Evolutionary conservation across 2,888 invertebrate species (phyloP).

Genomic region (Chloromyia formosa): DNA sequence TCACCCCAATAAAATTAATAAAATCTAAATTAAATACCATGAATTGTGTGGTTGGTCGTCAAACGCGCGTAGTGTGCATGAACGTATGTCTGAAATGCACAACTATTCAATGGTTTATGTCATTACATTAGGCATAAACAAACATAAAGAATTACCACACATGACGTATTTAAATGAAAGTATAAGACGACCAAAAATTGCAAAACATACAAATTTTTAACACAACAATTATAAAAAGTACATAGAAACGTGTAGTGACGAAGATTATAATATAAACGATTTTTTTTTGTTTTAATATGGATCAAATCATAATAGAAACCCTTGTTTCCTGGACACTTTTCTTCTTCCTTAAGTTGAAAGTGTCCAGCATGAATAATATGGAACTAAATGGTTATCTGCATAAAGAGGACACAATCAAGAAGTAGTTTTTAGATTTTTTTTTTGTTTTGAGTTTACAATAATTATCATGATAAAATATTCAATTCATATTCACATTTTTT

Average conservation of each 20-base stretch:
- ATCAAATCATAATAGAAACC: not conserved
- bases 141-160: too few relatives aligned
- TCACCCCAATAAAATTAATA: constrained; percentile 13
- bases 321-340: not conserved
- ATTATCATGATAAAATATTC: not conserved
- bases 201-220: not conserved
- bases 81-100: too few relatives aligned
- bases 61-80: too few relatives aligned
- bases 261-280: too few relatives aligned
- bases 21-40: constrained; percentile 26
- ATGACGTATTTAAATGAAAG: not conserved
- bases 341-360: not conserved
- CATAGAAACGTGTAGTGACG: too few relatives aligned
- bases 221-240: not conserved
- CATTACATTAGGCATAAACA: too few relatives aligned
- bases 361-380: not conserved
- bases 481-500: too few relatives aligned
- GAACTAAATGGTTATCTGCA: too few relatives aligned
- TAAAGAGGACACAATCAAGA: constrained; percentile 11
- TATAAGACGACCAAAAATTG: not conserved
- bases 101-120: too few relatives aligned
- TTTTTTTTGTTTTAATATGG: too few relatives aligned
- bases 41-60: not conserved
- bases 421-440: not conserved
- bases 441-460: not conserved